A percentile compares a stretch with the other conserved stretches of the same genome.
phyloP scores from a whole-genome alignment of 2,113 vertebrate genomes.

The Merops nubicus region DNA sequence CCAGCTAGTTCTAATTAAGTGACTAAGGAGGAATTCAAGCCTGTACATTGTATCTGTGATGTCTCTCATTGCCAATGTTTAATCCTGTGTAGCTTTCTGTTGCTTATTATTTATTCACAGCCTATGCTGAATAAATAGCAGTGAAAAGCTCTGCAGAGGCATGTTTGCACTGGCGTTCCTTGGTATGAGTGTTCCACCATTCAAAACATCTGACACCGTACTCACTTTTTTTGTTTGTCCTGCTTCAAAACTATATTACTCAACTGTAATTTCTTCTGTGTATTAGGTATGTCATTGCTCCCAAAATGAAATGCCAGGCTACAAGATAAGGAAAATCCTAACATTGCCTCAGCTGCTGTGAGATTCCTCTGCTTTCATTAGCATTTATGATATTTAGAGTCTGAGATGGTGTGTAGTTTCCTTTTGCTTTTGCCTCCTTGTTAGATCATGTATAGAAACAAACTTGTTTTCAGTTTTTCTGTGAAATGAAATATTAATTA shows the following conservation, averaged over 20 bases:
- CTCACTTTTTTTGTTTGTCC: neutral
- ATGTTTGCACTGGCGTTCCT: neutral
- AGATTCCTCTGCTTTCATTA: neutral
- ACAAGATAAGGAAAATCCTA: neutral
- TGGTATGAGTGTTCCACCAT: neutral
- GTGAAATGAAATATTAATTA: neutral
- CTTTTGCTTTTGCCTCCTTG: neutral
- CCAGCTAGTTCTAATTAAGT: neutral
- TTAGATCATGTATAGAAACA: neutral
- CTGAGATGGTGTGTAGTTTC: neutral
- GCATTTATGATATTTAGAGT: neutral
- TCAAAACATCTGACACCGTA: neutral
- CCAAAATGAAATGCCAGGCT: neutral
- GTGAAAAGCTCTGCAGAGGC: neutral
- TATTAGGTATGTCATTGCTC: neutral
- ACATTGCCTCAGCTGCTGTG: too few species aligned
- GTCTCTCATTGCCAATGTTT: neutral
- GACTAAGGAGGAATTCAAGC: neutral
- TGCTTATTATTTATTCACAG: neutral
- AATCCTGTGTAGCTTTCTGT: neutral
- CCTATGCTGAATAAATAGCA: neutral
- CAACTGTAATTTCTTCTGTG: neutral
- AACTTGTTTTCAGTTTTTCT: neutral
- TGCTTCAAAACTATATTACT: neutral
- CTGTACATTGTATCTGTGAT: neutral